A percentile compares a stretch with the other conserved stretches of the same genome.
Conservation (phyloP, 2,888 invertebrate genomes). For the Melanostoma scalare region DNA sequence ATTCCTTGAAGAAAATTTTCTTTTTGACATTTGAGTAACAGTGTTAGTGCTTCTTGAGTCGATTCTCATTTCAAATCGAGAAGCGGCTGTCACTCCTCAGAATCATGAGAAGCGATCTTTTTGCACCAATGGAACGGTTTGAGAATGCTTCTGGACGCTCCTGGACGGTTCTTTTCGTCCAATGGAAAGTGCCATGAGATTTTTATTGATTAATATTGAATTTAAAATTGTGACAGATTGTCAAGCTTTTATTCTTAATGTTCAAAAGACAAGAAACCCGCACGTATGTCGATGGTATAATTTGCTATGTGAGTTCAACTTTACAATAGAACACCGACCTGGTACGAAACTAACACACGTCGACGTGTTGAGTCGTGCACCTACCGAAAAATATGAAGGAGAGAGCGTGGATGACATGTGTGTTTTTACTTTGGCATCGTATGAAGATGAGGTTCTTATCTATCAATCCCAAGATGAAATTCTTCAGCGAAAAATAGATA, state of each 20-base stretch:
- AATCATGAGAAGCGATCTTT: no score
- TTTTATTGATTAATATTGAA: constrained; percentile 75
- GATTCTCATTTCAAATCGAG: no score
- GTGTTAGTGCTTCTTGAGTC: no score
- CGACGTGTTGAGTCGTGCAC: constrained; percentile 53
- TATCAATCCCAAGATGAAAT: constrained; percentile 64
- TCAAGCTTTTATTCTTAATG: constrained; percentile 39
- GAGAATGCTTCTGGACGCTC: no score
- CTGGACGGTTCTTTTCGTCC: no score
- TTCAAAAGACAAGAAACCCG: constrained; percentile 76
- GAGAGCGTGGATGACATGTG: not conserved
- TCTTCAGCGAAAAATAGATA: constrained; percentile 20
- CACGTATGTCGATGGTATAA: constrained; percentile 77
- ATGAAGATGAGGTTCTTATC: constrained; percentile 41
- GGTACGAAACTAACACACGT: constrained; percentile 31
- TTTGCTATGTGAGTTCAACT: constrained; percentile 13
- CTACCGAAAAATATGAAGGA: constrained; percentile 15
- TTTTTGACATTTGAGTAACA: no score
- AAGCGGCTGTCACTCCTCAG: no score
- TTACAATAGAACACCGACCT: not conserved
- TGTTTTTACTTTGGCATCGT: not conserved
- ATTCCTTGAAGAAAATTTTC: no score
- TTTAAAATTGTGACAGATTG: constrained; percentile 48
- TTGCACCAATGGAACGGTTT: no score
- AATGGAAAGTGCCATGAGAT: no score